Evolutionary conservation across 2,797 vertebrate genomes (phyloP).

Genomic region (Eutrigla gurnardus): DNA sequence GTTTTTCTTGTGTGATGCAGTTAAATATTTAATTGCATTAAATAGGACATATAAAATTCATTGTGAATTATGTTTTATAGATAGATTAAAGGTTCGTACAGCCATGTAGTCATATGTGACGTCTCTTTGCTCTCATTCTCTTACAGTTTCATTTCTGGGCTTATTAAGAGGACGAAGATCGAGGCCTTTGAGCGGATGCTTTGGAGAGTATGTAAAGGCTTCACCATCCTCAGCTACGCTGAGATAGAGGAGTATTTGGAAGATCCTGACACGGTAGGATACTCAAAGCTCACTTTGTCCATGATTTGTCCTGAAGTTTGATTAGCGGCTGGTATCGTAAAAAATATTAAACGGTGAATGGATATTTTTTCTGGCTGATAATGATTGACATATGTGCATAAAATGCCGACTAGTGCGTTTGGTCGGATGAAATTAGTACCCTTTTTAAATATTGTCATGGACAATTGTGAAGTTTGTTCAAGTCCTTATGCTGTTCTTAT

Average conservation of each 20-base stretch:
- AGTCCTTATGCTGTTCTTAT: neutral
- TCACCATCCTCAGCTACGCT: slow-evolving; percentile 93
- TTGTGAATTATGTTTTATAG: neutral
- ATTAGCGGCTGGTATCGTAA: too few relatives aligned
- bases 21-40: too few relatives aligned
- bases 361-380: too few relatives aligned
- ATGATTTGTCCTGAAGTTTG: neutral
- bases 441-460: neutral
- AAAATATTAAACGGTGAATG: too few relatives aligned
- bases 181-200: slow-evolving; percentile 97
- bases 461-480: neutral
- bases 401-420: too few relatives aligned
- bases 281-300: neutral
- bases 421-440: neutral
- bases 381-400: too few relatives aligned
- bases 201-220: slow-evolving; percentile 97
- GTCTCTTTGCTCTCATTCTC: slow-evolving; percentile 3
- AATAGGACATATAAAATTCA: neutral
- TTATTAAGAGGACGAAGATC: slow-evolving; percentile 91
- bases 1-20: neutral
- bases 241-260: slow-evolving; percentile 91
- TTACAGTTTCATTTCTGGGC: slow-evolving; percentile 92
- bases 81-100: neutral
- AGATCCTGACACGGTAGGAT: slow-evolving; percentile 90
- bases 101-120: neutral